Conservation (phyloP, 2,797 vertebrate genomes). For the Parauchenoglanis punctatus region DNA sequence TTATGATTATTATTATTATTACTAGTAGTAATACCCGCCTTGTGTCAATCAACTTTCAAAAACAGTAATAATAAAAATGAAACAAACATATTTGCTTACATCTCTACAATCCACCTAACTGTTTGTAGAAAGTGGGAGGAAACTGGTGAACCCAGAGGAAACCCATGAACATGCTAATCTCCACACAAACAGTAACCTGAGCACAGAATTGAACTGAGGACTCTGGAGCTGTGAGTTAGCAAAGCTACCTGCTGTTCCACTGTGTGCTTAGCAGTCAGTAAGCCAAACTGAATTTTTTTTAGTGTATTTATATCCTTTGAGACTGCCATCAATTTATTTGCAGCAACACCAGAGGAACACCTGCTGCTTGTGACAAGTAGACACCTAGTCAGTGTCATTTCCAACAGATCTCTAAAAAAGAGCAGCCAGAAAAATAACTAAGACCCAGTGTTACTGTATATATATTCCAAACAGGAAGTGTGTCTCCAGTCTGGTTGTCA, state of each 20-base stretch:
- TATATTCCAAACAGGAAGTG: constrained; percentile 6
- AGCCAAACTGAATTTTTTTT: no score
- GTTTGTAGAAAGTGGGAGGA: neutral
- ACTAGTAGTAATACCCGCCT: no score
- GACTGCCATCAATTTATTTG: neutral
- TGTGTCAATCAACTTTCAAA: no score
- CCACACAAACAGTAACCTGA: neutral
- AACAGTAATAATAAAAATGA: no score
- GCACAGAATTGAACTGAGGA: neutral
- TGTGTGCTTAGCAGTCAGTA: neutral
- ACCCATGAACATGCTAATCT: neutral
- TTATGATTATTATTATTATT: no score
- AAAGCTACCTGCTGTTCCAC: neutral
- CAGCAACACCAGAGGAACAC: neutral
- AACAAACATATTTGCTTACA: neutral
- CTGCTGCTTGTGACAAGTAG: neutral
- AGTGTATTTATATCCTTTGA: no score
- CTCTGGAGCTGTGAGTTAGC: neutral
- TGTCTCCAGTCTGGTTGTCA: neutral
- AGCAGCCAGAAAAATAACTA: neutral
- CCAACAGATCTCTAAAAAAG: neutral
- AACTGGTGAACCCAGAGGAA: neutral
- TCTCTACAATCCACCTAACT: neutral
- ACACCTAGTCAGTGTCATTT: neutral
- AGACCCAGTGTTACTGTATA: neutral